Evolutionary conservation across 2,797 vertebrate genomes (phyloP).

Genomic region (Danio choprae): DNA sequence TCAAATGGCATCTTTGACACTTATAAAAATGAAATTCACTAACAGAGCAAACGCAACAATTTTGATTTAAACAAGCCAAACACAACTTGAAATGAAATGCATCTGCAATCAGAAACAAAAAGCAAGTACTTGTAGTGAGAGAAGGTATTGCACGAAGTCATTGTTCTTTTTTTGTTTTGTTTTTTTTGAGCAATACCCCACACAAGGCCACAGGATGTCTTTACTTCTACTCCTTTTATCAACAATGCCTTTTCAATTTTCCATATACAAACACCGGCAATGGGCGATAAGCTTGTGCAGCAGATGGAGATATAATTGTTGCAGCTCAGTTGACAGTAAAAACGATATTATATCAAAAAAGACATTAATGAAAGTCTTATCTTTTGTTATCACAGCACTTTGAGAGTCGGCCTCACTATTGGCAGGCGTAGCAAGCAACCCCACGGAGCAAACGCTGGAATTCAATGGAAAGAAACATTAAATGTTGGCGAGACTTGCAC

Average conservation of each 20-base stretch:
- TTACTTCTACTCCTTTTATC: not conserved
- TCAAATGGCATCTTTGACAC: too few species aligned
- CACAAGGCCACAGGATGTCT: slow-evolving; percentile 5
- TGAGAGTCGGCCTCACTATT: slow-evolving; percentile 21
- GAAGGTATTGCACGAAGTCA: not conserved
- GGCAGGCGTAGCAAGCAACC: slow-evolving; percentile 20
- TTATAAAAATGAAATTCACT: too few species aligned
- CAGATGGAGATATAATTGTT: slow-evolving; percentile 41
- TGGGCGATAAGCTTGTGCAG: slow-evolving; percentile 5
- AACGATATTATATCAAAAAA: slow-evolving; percentile 46
- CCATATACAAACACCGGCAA: slow-evolving; percentile 42
- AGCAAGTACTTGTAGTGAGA: not conserved
- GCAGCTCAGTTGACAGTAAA: slow-evolving; percentile 10
- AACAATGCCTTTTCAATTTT: slow-evolving; percentile 38
- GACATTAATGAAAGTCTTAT: slow-evolving; percentile 14
- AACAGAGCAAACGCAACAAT: too few species aligned
- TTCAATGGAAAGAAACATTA: slow-evolving; percentile 58
- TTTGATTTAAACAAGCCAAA: too few species aligned
- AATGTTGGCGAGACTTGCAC: slow-evolving; percentile 53
- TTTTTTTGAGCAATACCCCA: not conserved
- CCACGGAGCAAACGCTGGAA: slow-evolving; percentile 27
- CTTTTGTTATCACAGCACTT: slow-evolving; percentile 34
- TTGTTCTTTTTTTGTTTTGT: slow-evolving; percentile 1
- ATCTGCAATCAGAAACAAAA: not conserved
- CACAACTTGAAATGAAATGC: too few species aligned